Percentiles rank a stretch among this genome's conserved stretches.
These are phyloP conservation scores for Perognathus longimembris DNA, from an alignment of 2,113 vertebrate genomes.

Conservation along the genomic window DNA sequence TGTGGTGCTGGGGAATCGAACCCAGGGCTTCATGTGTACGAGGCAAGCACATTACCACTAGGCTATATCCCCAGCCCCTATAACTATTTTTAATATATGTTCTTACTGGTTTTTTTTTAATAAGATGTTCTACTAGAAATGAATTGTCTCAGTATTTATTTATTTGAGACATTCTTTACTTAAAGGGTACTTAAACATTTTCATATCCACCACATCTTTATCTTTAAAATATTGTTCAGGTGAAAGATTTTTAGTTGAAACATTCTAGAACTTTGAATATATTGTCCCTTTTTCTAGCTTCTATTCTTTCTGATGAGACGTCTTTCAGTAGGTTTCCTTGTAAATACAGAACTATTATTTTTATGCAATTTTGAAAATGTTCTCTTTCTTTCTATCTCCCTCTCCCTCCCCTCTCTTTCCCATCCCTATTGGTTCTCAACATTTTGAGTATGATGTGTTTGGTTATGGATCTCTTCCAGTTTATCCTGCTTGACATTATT, in stretches of 20 bases:
- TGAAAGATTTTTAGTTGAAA: not conserved
- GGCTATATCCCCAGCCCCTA: not conserved
- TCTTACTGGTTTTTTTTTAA: no score
- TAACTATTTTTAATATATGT: not conserved
- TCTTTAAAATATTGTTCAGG: not conserved
- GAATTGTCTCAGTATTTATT: not conserved
- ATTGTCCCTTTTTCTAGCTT: not conserved
- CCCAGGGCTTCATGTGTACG: no score
- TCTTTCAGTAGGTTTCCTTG: not conserved
- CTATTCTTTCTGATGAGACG: not conserved
- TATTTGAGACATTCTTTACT: not conserved
- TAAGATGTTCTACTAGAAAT: not conserved
- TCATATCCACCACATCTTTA: not conserved
- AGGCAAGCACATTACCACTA: no score
- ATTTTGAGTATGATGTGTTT: not conserved
- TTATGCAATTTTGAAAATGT: not conserved
- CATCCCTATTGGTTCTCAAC: not conserved
- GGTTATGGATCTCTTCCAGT: not conserved
- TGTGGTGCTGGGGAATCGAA: no score
- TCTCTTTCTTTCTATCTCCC: not conserved
- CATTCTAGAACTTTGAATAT: not conserved
- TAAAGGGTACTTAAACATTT: not conserved
- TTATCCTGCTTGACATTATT: not conserved
- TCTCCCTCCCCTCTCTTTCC: not conserved
- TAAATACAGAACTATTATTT: not conserved